A percentile compares a stretch with the other conserved stretches of the same genome.
Conservation (phyloP, 1,140 invertebrate genomes). For the Penaeus indicus region DNA sequence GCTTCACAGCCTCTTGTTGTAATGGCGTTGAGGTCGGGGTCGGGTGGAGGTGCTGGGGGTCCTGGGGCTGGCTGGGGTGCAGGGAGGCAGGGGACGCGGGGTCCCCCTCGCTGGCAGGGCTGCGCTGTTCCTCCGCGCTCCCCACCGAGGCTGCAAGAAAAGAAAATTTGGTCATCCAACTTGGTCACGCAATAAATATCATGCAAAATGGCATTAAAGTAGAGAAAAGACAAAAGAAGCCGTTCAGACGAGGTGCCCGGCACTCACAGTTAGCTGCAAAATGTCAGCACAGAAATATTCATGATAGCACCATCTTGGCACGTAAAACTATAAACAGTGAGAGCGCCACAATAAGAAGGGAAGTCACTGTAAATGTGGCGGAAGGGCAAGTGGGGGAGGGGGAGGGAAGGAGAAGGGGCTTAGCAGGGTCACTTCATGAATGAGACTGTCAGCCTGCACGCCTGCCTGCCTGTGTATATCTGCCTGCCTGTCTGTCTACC, state of each 20-base stretch:
- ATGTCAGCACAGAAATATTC: too few species aligned
- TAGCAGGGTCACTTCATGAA: neutral
- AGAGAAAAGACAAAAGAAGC: neutral
- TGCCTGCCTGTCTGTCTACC: constrained; percentile 17
- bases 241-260: too few species aligned
- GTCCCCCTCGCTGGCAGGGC: constrained; percentile 49
- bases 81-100: constrained; percentile 36
- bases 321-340: too few species aligned
- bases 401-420: neutral
- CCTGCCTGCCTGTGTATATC: constrained; percentile 19
- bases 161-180: neutral
- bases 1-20: constrained; percentile 55
- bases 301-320: too few species aligned
- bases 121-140: constrained; percentile 53
- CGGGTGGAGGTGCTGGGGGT: constrained; percentile 39
- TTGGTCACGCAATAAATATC: too few species aligned
- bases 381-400: neutral
- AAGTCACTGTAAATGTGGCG: neutral
- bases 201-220: too few species aligned
- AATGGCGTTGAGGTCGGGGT: constrained; percentile 47
- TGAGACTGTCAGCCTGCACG: constrained; percentile 8
- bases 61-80: constrained; percentile 31
- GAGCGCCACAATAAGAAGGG: neutral
- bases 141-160: constrained; percentile 58
- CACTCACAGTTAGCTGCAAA: too few species aligned